Base-by-base conservation (phyloP, 2,888 invertebrate species). In the Habroteleia sp. region DNA sequence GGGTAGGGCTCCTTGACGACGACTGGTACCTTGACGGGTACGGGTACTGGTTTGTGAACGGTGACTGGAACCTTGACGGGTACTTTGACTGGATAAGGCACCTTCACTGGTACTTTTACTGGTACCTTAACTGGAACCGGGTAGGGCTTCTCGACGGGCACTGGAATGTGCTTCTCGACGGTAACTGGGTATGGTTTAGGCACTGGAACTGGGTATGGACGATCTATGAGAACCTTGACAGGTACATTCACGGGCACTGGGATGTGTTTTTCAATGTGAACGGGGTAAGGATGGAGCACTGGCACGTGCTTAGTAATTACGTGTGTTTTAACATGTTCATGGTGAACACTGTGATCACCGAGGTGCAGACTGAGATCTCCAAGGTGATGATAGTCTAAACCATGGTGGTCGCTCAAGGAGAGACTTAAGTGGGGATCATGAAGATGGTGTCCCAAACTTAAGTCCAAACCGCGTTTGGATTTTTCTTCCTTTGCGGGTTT, bases 171-270 rank as follows among this genome's bases (percentile, higher is more conserved):
- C 65, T 86, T 86, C 52, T 84, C 84, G 7, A 85, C 85, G 31
- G 82, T 81, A 0, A 87, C 87, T 4, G 84, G 86, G 68, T 87
- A 87, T 2, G 87, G 87, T 13, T 82, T 79, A 1, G 87, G 87
- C 10, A 87, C 86, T 13, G 82, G 84, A 1, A 87, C 84, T 3
- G 85, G 85, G 20, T 79, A 77, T 2, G 85, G 85, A 8, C 82
- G 80, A 44, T 86, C 86, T 17, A 76, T 73, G 1, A 23, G 72
- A 17, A 76, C 74, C 35, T 74, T 76, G 14, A 76, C 41, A 10
- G 66, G 71, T 2, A 75, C 76, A 1, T 76, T 76, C 10, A 76
- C 74, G n/a, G 74, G 74, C 3, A 33, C 37, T 0, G 76, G 76
- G 6, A 74, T 65, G 41, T 69, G 73, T 10, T 74, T 74, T 7